A percentile compares a stretch with the other conserved stretches of the same genome.
phyloP scores from a whole-genome alignment of 1,140 invertebrate genomes.

The Lasaia peninsularis region DNA sequence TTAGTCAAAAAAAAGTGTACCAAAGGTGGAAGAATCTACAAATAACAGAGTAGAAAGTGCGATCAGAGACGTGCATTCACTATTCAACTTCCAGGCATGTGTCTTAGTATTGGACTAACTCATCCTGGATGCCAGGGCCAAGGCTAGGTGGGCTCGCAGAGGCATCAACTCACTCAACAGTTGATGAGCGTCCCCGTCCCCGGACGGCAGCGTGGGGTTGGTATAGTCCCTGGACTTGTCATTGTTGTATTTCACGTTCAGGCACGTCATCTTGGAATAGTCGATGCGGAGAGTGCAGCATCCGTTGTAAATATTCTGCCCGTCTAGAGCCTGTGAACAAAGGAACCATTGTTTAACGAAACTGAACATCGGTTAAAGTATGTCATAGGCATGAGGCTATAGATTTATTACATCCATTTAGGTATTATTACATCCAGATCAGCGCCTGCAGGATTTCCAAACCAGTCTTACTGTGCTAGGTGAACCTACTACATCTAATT shows the following conservation, averaged over 20 bases:
- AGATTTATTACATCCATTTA: no score
- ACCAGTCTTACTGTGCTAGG: no score
- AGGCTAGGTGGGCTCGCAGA: conserved; percentile 77
- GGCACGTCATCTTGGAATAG: conserved; percentile 97
- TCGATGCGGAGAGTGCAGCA: conserved; percentile 99
- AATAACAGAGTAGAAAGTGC: conserved; percentile 27
- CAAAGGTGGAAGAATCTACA: conserved; percentile 11
- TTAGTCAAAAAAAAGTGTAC: not conserved
- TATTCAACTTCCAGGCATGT: conserved; percentile 48
- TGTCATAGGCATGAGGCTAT: no score
- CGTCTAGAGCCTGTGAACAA: conserved; percentile 89
- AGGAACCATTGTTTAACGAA: conserved; percentile 7
- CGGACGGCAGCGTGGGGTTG: conserved; percentile 96
- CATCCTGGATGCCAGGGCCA: conserved; percentile 70
- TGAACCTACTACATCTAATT: no score
- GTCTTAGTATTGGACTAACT: conserved; percentile 70
- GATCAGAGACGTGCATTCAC: conserved; percentile 36
- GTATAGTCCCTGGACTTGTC: conserved; percentile 99
- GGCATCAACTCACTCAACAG: conserved; percentile 82
- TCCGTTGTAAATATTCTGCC: conserved; percentile 99
- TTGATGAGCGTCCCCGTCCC: conserved; percentile 85
- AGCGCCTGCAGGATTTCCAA: no score
- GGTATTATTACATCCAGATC: no score
- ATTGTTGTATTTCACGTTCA: conserved; percentile 99
- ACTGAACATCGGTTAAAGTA: not conserved